Evolutionary conservation across 1,140 invertebrate genomes (phyloP), one percentile per base, ranked within the genome.

Genomic region (Brachionus rubens): DNA sequence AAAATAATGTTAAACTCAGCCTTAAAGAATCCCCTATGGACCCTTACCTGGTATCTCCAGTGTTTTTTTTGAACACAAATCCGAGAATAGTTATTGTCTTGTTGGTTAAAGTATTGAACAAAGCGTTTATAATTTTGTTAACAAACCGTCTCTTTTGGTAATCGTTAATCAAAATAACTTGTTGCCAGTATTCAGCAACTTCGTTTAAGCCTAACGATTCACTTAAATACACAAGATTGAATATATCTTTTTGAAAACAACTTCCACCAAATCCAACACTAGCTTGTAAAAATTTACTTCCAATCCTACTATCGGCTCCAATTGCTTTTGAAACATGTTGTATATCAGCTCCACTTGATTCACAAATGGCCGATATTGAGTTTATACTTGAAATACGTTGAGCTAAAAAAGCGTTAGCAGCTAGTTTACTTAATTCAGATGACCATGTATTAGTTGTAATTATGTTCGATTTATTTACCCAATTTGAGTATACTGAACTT

Each of bases 61-160:
- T 99, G 83, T 99, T 93, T 83, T 98, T 98, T 86, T 99, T 99
- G 83, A 99, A 99, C 1, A 97, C 93, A 85, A 99, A 99, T 6
- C 97, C 97, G 52, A 98, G 88, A 50, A 99, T 89, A 0, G 96
- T 90, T 77, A 99, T 94, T 12, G 91, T 89, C 82, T 99, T 99
- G 79, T 93, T 94, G 0, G 92, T 91, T 0, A 99, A 92, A 0
- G 95, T 99, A 82, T 98, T 97, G 83, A 99, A 99, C 26, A 99
- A 83, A 3, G 91, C 91, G 83, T n/a, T n/a, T n/a, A n/a, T n/a
- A n/a, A n/a, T n/a, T n/a, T n/a, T n/a, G n/a, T n/a, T n/a, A n/a
- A n/a, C n/a, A n/a, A 99, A 99, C 40, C 96, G 86, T 5, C 90
- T 89, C 81, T 96, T 93, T 82, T 99, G 96, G 82, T 94, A 98